Evolutionary conservation across 2,888 invertebrate species (phyloP).

Genomic region (Argynnis bischoffii): DNA sequence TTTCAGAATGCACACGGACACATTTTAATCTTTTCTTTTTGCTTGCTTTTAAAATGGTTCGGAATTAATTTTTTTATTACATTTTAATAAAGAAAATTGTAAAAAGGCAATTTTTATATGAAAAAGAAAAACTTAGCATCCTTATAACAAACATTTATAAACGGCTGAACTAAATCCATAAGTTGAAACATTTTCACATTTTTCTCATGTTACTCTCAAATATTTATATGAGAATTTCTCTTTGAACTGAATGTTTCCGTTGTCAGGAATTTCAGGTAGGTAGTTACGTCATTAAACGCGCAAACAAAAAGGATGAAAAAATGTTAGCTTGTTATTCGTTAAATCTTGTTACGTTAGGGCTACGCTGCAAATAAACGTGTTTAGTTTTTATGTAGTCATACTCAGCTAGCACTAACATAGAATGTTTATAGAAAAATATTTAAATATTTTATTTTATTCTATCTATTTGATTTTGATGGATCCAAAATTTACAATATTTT

Average conservation of each 20-base stretch:
- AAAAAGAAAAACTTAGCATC: slow-evolving; percentile 6
- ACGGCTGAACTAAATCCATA: slow-evolving; percentile 36
- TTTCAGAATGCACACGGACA: no score
- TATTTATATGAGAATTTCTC: slow-evolving; percentile 38
- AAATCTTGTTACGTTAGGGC: slow-evolving; percentile 22
- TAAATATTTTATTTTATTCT: neutral
- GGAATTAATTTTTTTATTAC: no score
- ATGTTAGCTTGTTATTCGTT: slow-evolving; percentile 26
- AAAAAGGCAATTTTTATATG: no score
- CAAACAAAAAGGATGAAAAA: slow-evolving; percentile 23
- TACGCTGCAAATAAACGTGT: slow-evolving; percentile 17
- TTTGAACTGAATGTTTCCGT: slow-evolving; percentile 36
- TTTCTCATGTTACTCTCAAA: slow-evolving; percentile 35
- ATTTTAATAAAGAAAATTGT: no score
- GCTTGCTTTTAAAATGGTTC: no score
- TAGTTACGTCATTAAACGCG: slow-evolving; percentile 33
- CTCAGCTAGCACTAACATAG: neutral
- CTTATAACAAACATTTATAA: slow-evolving; percentile 1
- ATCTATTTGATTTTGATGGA: neutral
- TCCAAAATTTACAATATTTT: no score
- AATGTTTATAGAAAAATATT: neutral
- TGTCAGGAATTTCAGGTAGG: slow-evolving; percentile 36
- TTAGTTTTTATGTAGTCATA: slow-evolving; percentile 5
- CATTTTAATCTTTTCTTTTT: no score
- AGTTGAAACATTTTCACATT: slow-evolving; percentile 37